phyloP scores from a whole-genome alignment of 2,888 invertebrate genomes.

The Deilephila elpenor region DNA sequence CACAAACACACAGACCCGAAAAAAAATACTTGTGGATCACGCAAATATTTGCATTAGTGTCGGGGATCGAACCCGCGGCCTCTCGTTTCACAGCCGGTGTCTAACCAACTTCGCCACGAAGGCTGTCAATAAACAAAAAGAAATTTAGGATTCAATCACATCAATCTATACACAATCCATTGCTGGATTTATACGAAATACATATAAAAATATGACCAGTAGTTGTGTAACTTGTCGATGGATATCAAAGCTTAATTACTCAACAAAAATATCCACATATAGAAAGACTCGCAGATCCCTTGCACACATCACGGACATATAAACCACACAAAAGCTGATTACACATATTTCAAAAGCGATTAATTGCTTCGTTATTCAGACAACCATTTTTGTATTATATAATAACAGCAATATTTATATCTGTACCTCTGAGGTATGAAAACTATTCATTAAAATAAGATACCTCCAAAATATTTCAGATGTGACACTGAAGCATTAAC shows the following conservation, averaged over 20 bases:
- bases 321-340: slow-evolving; percentile 77
- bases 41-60: too few species aligned
- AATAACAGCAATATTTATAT: slow-evolving; percentile 16
- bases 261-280: neutral
- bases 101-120: too few species aligned
- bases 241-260: neutral
- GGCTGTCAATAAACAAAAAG: too few species aligned
- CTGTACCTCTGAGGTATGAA: slow-evolving; percentile 4
- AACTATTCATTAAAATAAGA: neutral
- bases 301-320: slow-evolving; percentile 53
- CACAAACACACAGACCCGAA: too few species aligned
- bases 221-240: neutral
- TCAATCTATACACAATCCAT: too few species aligned
- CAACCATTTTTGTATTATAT: slow-evolving; percentile 52
- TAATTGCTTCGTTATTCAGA: slow-evolving; percentile 64
- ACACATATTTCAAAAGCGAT: slow-evolving; percentile 69
- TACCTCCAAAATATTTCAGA: too few species aligned
- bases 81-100: too few species aligned
- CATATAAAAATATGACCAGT: neutral
- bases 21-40: too few species aligned
- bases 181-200: too few species aligned
- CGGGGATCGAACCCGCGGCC: too few species aligned
- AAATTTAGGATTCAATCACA: too few species aligned
- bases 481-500: too few species aligned
- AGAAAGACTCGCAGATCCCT: slow-evolving; percentile 65